Percentiles rank a stretch among this genome's conserved stretches.
These are phyloP conservation scores for Leucosticte australis DNA, from an alignment of 2,113 vertebrate species.

Conservation along the genomic window DNA sequence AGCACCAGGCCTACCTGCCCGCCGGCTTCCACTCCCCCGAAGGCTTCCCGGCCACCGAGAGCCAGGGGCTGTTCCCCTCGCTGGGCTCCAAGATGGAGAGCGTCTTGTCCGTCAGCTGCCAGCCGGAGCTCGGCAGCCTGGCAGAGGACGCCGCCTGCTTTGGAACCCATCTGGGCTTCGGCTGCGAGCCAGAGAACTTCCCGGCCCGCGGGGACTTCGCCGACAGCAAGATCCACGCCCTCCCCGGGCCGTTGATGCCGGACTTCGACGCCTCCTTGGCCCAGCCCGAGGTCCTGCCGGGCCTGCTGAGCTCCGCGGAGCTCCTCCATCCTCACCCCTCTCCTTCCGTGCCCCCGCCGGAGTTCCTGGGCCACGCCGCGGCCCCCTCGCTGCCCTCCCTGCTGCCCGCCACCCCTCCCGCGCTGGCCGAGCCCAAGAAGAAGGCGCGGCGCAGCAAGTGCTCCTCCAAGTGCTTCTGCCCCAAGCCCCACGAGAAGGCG, in stretches of 20 bases:
- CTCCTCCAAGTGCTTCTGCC: constrained; percentile 84
- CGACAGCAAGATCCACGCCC: constrained; percentile 30
- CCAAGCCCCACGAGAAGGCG: constrained; percentile 90
- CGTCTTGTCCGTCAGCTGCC: constrained; percentile 70
- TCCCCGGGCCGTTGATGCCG: background rate
- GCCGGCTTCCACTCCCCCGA: constrained; percentile 73
- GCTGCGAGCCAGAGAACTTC: constrained; percentile 53
- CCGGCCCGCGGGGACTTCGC: constrained; percentile 21
- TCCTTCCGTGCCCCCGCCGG: constrained; percentile 68
- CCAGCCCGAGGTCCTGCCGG: background rate
- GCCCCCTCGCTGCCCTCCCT: constrained; percentile 70
- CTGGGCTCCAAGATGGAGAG: constrained; percentile 74
- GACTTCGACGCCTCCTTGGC: constrained; percentile 41
- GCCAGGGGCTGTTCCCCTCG: constrained; percentile 60
- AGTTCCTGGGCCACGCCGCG: constrained; percentile 77
- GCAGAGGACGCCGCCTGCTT: constrained; percentile 34
- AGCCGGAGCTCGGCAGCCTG: constrained; percentile 57
- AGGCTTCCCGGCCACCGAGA: background rate
- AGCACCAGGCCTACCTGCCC: constrained; percentile 76
- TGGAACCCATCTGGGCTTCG: constrained; percentile 38
- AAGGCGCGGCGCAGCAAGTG: constrained; percentile 82
- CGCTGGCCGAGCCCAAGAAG: constrained; percentile 75
- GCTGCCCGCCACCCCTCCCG: constrained; percentile 71
- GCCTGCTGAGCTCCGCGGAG: background rate
- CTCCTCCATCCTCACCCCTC: constrained; percentile 28